Evolutionary conservation across 2,888 invertebrate species (phyloP), one percentile per base, ranked within the genome.

Genomic region (Stomorhina lunata): DNA sequence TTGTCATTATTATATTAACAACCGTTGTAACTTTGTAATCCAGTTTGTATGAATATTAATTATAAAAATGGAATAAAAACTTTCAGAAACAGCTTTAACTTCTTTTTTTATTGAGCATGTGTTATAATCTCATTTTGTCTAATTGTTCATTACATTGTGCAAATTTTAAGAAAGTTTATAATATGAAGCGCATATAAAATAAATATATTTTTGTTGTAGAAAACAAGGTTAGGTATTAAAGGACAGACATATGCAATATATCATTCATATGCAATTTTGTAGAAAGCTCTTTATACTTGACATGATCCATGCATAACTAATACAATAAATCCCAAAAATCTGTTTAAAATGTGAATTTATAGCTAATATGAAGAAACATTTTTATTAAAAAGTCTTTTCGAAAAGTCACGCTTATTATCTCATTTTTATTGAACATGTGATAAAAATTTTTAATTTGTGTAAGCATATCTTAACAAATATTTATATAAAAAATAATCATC

Each of bases 401-500:
- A 40, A 40, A 61, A 40, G 10, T 25, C 34, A 40, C 25, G 9
- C 25, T n/a, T 34, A 50, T 37, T n/a, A 3, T 43, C 34, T 29
- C n/a, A 17, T 34, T 65, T 65, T 32, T 65, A 17, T 65, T 65
- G 12, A 65, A 48, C 12, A 25, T 37, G 34, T 50, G 34, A 32
- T 50, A 68, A 25, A 15, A 10, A 20, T 45, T 45, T 29, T n/a
- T 29, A 27, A 32, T 34, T 43, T 15, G 7, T 15, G 1, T 45
- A 63, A 29, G 27, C 45, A 45, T 63, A 45, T 10, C n/a, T 25
- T 17, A 63, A 63, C 17, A 29, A 17, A 29, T 63, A 43, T 63
- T 17, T 27, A 53, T 40, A 69, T 5, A 69, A 48, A 65, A 32
- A 69, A 59, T 59, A 45, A 59, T 20, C 45, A 57, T 57, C 20